These are phyloP conservation scores for Magallana gigas DNA, from an alignment of 1,140 invertebrate genomes.

Conservation along the genomic window DNA sequence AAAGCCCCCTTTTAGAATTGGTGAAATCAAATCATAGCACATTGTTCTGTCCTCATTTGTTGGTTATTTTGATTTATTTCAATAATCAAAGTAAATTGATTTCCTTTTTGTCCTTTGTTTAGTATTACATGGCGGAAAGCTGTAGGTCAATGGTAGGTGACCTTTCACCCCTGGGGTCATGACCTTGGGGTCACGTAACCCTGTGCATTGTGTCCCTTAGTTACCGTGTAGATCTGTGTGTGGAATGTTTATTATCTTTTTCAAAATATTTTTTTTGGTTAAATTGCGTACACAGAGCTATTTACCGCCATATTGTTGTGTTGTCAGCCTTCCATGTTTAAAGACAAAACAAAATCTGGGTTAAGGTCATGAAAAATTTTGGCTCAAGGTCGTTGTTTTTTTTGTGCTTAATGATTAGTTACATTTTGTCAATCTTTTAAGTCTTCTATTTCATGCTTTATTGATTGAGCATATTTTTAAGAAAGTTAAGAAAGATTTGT, in stretches of 20 bases:
- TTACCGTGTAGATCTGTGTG: neutral
- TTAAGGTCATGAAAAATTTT: neutral
- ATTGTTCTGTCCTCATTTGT: no score
- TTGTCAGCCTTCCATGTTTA: neutral
- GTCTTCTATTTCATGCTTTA: neutral
- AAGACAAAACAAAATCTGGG: no score
- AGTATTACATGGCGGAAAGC: slow-evolving; percentile 74
- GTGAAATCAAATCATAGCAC: no score
- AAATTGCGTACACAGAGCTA: slow-evolving; percentile 4
- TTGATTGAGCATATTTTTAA: no score
- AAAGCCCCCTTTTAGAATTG: no score
- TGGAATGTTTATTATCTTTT: neutral
- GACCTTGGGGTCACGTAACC: neutral
- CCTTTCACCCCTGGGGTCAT: slow-evolving; percentile 23
- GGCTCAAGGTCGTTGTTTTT: neutral
- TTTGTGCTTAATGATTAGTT: neutral
- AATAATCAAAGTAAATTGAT: no score
- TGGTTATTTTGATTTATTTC: no score
- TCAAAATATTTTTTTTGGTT: neutral
- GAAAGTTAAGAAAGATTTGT: no score
- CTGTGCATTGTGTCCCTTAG: slow-evolving; percentile 26
- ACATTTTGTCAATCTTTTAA: neutral
- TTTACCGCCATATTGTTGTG: neutral
- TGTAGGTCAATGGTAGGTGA: slow-evolving; percentile 74
- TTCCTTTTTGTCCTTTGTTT: slow-evolving; percentile 54